These are phyloP conservation scores for Cryptus armator DNA, from an alignment of 2,888 invertebrate species.

Conservation along the genomic window DNA sequence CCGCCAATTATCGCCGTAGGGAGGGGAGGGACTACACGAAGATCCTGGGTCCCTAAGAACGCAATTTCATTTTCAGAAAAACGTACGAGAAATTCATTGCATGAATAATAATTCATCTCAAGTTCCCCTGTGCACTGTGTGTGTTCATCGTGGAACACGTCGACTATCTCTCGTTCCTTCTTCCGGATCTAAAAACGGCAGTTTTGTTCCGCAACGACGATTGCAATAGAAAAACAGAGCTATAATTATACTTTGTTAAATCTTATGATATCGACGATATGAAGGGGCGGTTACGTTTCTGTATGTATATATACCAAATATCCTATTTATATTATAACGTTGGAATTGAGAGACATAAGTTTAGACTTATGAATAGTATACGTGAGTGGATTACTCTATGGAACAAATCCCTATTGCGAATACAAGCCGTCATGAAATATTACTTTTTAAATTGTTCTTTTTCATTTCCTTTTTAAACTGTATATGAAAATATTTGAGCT, in stretches of 20 bases:
- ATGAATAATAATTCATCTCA: slow-evolving; percentile 39
- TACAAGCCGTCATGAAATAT: slow-evolving; percentile 53
- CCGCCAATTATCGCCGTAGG: slow-evolving; percentile 18
- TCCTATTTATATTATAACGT: slow-evolving; percentile 59
- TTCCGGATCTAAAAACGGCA: slow-evolving; percentile 61
- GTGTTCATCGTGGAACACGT: background rate
- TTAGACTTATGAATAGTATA: slow-evolving; percentile 48
- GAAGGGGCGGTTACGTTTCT: slow-evolving; percentile 29
- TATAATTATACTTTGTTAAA: slow-evolving; percentile 42
- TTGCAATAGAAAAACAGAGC: slow-evolving; percentile 50
- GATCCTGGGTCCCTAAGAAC: slow-evolving; percentile 56
- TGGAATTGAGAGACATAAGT: slow-evolving; percentile 50
- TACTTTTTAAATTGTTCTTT: slow-evolving; percentile 49
- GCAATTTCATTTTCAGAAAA: slow-evolving; percentile 38
- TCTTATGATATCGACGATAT: slow-evolving; percentile 51
- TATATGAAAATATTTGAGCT: slow-evolving; percentile 68
- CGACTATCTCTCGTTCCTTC: slow-evolving; percentile 21
- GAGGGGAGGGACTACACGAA: background rate
- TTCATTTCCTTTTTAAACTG: slow-evolving; percentile 35
- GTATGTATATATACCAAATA: slow-evolving; percentile 55
- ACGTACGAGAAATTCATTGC: slow-evolving; percentile 28
- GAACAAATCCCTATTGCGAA: slow-evolving; percentile 50
- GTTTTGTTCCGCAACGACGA: slow-evolving; percentile 36
- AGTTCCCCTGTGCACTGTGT: slow-evolving; percentile 7
- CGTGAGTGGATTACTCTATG: slow-evolving; percentile 54